phyloP scores from a whole-genome alignment of 2,113 vertebrate species.

The Synodontis membranacea region DNA sequence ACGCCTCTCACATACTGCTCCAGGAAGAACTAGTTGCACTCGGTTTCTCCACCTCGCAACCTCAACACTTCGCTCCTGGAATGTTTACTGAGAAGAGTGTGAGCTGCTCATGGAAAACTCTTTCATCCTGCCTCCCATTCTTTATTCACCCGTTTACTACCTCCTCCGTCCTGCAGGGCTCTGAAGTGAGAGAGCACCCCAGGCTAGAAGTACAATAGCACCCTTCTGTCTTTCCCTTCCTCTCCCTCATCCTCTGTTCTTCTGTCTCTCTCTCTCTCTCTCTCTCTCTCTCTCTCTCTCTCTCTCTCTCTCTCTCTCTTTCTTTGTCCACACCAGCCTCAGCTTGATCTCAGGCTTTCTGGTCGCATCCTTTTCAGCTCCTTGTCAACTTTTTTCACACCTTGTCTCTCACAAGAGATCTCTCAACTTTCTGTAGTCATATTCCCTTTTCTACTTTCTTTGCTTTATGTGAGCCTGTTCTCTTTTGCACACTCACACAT shows the following conservation, averaged over 20 bases:
- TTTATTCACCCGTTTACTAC: slow-evolving; percentile 70
- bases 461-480: slow-evolving; percentile 13
- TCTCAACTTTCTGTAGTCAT: slow-evolving; percentile 22
- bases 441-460: slow-evolving; percentile 12
- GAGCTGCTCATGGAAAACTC: slow-evolving; percentile 64
- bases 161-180: slow-evolving; percentile 65
- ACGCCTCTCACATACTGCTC: not conserved
- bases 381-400: slow-evolving; percentile 35
- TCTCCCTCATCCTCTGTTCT: slow-evolving; percentile 32
- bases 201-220: slow-evolving; percentile 60
- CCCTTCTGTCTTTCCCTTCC: slow-evolving; percentile 35
- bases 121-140: slow-evolving; percentile 73
- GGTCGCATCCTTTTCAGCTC: slow-evolving; percentile 33
- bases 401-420: slow-evolving; percentile 29
- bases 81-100: slow-evolving; percentile 53
- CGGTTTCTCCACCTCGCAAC: not conserved
- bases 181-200: slow-evolving; percentile 70
- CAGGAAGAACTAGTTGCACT: not conserved
- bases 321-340: slow-evolving; percentile 36
- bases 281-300: slow-evolving; percentile 17
- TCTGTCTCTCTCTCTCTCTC: slow-evolving; percentile 28
- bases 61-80: slow-evolving; percentile 41
- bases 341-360: slow-evolving; percentile 24
- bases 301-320: not conserved
- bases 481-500: not conserved